Base-by-base conservation (phyloP, 2,888 invertebrate species). In the Hirtodrosophila confusa region DNA sequence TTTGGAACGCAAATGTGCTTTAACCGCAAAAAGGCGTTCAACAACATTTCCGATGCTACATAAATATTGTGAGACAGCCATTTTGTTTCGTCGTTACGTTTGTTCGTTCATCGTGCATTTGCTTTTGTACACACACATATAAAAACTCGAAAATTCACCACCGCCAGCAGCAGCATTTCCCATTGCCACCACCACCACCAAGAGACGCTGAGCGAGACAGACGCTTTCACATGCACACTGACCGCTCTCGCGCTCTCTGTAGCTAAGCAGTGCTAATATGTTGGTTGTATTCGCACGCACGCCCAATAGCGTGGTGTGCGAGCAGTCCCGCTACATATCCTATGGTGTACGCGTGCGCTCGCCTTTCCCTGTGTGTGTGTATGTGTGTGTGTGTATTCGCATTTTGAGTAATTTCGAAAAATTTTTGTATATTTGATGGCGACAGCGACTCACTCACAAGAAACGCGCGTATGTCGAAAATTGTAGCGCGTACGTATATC, bases 381-480 rank as follows among this genome's bases (percentile, higher is more conserved):
- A 63, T 87, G 70, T 80, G 70, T 78, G 77, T 78, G 77, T 85
- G 87, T 85, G 82, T 78, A 85, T 84, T 83, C 88, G 80, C 75
- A 69, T 78, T 78, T 86, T 86, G 80, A 83, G 84, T 87, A 89
- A 89, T 82, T 89, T 88, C 90, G 90, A 89, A 89, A 80, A 85
- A 78, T 82, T 91, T 88, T 90, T 91, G 89, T 90, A 89, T 88
- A 90, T 90, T 90, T 91, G 90, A 83, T 83, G 82, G 86, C 84
- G 83, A 83, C 82, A 67, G 64, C 82, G 86, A 78, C 89, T 77
- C 82, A 80, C 82, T 85, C 89, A 80, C 77, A 89, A 88, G 87
- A 89, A 90, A 90, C 90, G 90, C 91, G 91, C 91, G 91, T 90
- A 90, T 90, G 79, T 87, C 88, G 88, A 83, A 88, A 78, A 78